Evolutionary conservation across 2,113 vertebrate species (phyloP), one percentile per base, ranked within the genome.

Genomic region (Galemys pyrenaicus): DNA sequence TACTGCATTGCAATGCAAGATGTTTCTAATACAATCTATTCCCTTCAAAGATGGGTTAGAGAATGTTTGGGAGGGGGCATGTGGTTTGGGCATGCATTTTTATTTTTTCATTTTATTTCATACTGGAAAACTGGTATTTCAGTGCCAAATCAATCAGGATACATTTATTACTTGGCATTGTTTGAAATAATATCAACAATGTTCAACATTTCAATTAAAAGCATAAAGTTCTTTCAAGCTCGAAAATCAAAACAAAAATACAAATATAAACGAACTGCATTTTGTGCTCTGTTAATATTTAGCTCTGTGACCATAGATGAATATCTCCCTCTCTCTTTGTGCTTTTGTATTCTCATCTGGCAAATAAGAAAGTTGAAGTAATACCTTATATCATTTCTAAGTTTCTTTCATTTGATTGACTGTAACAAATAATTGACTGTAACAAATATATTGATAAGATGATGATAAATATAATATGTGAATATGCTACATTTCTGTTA

Each of bases 201-300:
- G 20, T 91, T 95, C 13, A 82, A 87, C 84, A 35, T 90, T 87
- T 96, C 81, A 77, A 41, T 77, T 84, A 81, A 94, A 94, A 91
- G 16, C 74, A 94, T 70, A 68, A 73, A 49, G 78, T 73, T 75
- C 87, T 95, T 96, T 95, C 58, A 91, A 95, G 41, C 37, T 94
- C 51, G n/a, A 51, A 85, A 79, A 82, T 90, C 54, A 94, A 96
- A 97, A 90, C 60, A 62, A 88, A 95, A 96, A 91, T 60, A 71
- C 35, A 96, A 86, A 83, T 70, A 28, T 30, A 81, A n/a, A n/a
- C n/a, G n/a, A 87, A 77, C 28, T 65, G 8, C 16, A 44, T 70
- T 88, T 91, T 9, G 68, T 79, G 89, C 24, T 95, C 70, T 94
- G 62, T 77, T 81, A 51, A 39, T 93, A 91, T 94, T 94, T 93